Conservation (phyloP, 2,797 vertebrate genomes). For the Crenichthys baileyi region DNA sequence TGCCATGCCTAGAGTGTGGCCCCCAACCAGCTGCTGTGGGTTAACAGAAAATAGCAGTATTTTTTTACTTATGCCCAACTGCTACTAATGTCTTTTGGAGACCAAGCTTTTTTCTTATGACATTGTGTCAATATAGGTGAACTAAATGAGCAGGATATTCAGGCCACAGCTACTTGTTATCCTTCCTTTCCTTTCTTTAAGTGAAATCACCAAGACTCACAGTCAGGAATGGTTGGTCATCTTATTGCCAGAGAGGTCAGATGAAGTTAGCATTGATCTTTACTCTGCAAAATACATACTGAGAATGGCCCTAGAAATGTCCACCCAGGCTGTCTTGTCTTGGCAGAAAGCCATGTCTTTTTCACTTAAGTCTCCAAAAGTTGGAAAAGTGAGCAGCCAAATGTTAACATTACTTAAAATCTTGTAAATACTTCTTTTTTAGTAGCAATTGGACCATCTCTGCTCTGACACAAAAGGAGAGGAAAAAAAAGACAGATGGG, state of each 20-base stretch:
- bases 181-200: conserved; percentile 5
- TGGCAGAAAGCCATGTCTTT: conserved; percentile 32
- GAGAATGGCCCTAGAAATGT: conserved; percentile 51
- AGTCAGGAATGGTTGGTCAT: conserved; percentile 32
- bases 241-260: conserved; percentile 37
- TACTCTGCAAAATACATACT: conserved; percentile 43
- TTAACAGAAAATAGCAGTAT: too few relatives aligned
- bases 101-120: too few relatives aligned
- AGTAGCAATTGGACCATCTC: conserved; percentile 22
- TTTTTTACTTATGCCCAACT: too few relatives aligned
- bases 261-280: conserved; percentile 67
- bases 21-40: too few relatives aligned
- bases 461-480: conserved; percentile 34
- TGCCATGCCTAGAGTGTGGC: too few relatives aligned
- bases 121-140: neutral
- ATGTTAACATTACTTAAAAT: conserved; percentile 8
- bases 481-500: conserved; percentile 9
- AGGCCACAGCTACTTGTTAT: conserved; percentile 8
- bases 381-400: conserved; percentile 31
- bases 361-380: conserved; percentile 21
- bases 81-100: too few relatives aligned
- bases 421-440: neutral
- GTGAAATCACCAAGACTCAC: conserved; percentile 37
- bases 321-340: conserved; percentile 30
- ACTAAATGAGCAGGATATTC: conserved; percentile 14